phyloP scores from a whole-genome alignment of 2,113 vertebrate species.

The Progne subis region DNA sequence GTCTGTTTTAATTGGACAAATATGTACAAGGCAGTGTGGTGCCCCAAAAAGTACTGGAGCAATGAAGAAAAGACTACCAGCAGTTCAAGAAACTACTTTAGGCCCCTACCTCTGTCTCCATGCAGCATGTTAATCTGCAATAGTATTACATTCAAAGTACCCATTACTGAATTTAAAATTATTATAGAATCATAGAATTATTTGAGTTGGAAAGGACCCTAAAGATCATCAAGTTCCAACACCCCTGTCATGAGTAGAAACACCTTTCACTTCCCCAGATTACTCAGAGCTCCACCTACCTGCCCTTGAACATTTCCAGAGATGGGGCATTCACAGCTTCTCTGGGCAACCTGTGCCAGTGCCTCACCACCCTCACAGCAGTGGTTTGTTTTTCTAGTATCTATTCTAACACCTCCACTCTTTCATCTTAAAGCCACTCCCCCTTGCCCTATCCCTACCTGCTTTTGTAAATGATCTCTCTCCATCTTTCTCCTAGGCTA shows the following conservation, averaged over 20 bases:
- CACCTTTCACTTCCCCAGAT: background rate
- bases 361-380: background rate
- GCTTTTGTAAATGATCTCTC: background rate
- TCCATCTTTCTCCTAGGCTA: background rate
- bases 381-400: background rate
- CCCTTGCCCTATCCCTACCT: background rate
- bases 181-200: background rate
- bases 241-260: background rate
- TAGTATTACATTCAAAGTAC: background rate
- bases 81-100: background rate
- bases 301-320: background rate
- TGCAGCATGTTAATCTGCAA: background rate
- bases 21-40: background rate
- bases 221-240: background rate
- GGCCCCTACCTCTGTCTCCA: background rate
- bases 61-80: background rate
- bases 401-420: background rate
- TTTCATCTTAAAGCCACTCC: background rate
- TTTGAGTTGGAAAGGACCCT: background rate
- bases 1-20: background rate
- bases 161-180: background rate
- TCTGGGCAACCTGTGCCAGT: background rate
- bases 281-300: background rate
- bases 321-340: background rate
- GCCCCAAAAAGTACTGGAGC: background rate